Evolutionary conservation across 2,888 invertebrate species (phyloP).

Genomic region (Anthrax anthrax): DNA sequence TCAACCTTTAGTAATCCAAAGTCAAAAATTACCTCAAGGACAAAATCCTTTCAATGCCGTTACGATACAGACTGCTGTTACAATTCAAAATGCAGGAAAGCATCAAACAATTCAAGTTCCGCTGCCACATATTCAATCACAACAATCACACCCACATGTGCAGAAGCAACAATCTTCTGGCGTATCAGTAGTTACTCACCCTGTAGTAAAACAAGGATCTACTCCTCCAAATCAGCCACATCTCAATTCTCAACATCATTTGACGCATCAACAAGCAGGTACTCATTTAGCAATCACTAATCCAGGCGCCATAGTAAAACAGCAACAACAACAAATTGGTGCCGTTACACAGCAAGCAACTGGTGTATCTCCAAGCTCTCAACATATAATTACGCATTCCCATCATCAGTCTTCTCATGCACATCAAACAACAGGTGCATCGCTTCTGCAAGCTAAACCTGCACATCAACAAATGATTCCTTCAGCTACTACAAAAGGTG

Average conservation of each 20-base stretch:
- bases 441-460: constrained; percentile 20
- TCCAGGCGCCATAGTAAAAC: background rate
- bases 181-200: constrained; percentile 19
- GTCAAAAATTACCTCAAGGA: constrained; percentile 7
- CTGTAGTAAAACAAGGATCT: constrained; percentile 14
- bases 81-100: constrained; percentile 16
- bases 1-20: constrained; percentile 8
- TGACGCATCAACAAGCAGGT: constrained; percentile 7
- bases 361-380: constrained; percentile 19
- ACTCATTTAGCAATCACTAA: background rate
- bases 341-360: constrained; percentile 15
- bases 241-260: constrained; percentile 4
- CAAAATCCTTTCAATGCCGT: constrained; percentile 18
- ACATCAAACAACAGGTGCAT: constrained; percentile 19
- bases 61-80: constrained; percentile 1
- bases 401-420: constrained; percentile 30
- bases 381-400: constrained; percentile 15
- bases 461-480: constrained; percentile 13
- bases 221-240: constrained; percentile 3
- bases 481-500: constrained; percentile 20
- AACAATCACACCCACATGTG: constrained; percentile 14
- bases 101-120: constrained; percentile 35
- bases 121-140: constrained; percentile 34
- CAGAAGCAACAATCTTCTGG: constrained; percentile 10
- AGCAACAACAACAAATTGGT: constrained; percentile 10